Base-by-base conservation (phyloP, 2,797 vertebrate genomes). In the Chiloscyllium punctatum region DNA sequence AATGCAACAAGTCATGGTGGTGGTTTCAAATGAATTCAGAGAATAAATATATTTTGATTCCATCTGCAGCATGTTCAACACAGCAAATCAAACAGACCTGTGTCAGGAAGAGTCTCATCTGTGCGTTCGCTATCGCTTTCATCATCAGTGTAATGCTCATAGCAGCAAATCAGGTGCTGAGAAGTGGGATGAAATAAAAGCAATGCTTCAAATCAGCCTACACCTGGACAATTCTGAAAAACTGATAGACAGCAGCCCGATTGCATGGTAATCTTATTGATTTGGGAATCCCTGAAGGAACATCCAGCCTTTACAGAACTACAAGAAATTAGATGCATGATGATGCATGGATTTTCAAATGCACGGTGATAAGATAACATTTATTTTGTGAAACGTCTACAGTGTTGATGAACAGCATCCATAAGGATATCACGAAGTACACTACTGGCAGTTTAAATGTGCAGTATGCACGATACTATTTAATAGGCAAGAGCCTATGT, bases 91-190 rank as follows among this genome's bases (percentile, higher is more conserved):
- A 99, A 96, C 99, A 99, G 98, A 99, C 99, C 0, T 99, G 99
- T 0, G 99, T 99, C 96, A 97, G 99, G 94, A 99, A 99, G 97
- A 99, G 99, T 96, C 98, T 99, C 96, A 99, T 99, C 97, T 99
- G 99, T 98, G 99, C 99, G 97, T 99, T 99, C 0, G 99, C 99
- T 96, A 99, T 99, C 0, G 99, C 99, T 96, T 99, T 99, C 97
- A 99, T 99, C 98, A 99, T 99, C 97, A 99, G 99, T 9, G 99
- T 99, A 96, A 99, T 99, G 99, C 98, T 99, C 95, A 99, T 99
- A 30, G 99, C 99, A 0, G 99, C 99, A 97, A 99, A 99, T 97
- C 99, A 99, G 98, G 98, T 99, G 97, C 98, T 99, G 98, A 98
- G 99, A 95, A 99, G 99, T 0, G 99, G 99, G 97, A 99, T 99